A percentile compares a stretch with the other conserved stretches of the same genome.
phyloP scores from a whole-genome alignment of 2,113 vertebrate species.

The Gallinago paraguaiae region DNA sequence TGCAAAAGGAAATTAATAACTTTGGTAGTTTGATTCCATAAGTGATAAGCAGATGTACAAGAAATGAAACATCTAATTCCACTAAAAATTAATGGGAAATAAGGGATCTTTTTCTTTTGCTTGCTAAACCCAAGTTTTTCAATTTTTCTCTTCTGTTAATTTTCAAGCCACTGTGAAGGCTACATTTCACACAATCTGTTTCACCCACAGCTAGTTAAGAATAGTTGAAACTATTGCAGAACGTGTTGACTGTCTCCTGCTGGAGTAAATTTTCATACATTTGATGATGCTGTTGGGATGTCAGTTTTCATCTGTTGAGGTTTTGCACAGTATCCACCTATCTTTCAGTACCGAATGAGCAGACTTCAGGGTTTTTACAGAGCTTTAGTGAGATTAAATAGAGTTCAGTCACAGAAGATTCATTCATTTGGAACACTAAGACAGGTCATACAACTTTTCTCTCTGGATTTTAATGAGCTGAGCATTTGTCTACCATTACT shows the following conservation, averaged over 20 bases:
- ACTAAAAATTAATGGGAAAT: not conserved
- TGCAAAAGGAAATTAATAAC: not conserved
- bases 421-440: not conserved
- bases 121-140: not conserved
- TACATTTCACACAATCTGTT: not conserved
- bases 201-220: not conserved
- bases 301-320: not conserved
- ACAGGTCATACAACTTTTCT: not conserved
- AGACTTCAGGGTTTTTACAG: not conserved
- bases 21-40: not conserved
- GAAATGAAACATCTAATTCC: not conserved
- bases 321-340: not conserved
- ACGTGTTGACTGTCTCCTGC: not conserved
- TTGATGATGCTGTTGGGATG: not conserved
- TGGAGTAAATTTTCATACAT: not conserved
- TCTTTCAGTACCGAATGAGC: not conserved
- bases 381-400: not conserved
- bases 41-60: not conserved
- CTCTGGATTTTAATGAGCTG: not conserved
- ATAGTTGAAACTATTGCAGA: not conserved
- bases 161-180: not conserved
- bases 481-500: not conserved
- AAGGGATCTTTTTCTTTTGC: not conserved
- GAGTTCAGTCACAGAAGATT: not conserved
- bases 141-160: not conserved